Evolutionary conservation across 2,888 invertebrate species (phyloP), one percentile per base, ranked within the genome.

Genomic region (Merodon equestris): DNA sequence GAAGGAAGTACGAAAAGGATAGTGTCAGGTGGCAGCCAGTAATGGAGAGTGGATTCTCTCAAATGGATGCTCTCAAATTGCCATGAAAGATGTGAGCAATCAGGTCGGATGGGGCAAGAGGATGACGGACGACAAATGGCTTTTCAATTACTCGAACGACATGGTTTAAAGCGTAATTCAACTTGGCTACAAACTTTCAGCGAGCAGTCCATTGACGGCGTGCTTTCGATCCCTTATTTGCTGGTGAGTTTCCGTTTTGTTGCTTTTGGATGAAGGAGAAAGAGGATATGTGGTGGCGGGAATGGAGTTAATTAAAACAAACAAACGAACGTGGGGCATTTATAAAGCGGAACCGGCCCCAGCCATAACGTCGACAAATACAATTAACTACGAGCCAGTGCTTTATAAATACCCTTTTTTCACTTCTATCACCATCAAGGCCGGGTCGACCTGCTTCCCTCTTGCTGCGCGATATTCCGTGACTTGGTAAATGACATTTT

Each of bases 401-500:
- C 53, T 44, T 27, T 15, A 38, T 7, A 13, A 54, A 2, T 38
- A 17, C 54, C 54, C 13, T 36, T 36, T 9, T 34, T 17, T 19
- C 40, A 9, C 27, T 38, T 53, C 7, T 27, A 27, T 2, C 27
- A 4, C 7, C 27, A 27, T 27, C 27, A 27, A 27, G n/a, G 27
- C 27, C 27, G 7, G 27, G 3, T 7, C 27, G 27, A 4, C 27
- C 27, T 27, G 3, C 27, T 27, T 27, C 27, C 7, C 27, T 27
- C 3, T 27, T 27, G 27, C 3, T 27, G 27, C 7, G 50, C 63
- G 44, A 34, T 63, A 63, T 63, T 47, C 50, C 61, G 57, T 68
- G 57, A 75, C 74, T 70, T 70, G 50, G 56, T 51, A 75, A 70
- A 70, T 72, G 63, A 51, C 63, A 72, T 57, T 57, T 72, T 60